These are phyloP conservation scores for Tetragnatha montana DNA, from an alignment of 2,888 invertebrate genomes.

Conservation along the genomic window DNA sequence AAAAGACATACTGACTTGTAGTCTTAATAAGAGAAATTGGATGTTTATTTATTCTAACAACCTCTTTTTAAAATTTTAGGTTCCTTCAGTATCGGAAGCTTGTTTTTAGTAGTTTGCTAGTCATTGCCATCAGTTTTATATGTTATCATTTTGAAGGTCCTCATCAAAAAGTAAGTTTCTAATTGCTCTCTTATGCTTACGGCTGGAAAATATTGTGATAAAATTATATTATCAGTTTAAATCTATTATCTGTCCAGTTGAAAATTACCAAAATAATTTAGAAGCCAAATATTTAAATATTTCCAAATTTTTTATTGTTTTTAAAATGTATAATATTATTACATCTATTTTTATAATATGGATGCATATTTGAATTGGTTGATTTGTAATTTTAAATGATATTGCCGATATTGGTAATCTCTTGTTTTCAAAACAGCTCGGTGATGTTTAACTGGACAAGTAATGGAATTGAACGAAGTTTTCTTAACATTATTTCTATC, in stretches of 20 bases:
- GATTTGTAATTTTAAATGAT: no score
- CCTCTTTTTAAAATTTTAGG: slow-evolving; percentile 77
- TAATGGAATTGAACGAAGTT: no score
- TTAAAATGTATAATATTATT: no score
- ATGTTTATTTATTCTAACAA: background rate
- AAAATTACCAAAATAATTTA: background rate
- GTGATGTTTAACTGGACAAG: no score
- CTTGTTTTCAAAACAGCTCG: no score
- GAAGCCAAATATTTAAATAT: background rate
- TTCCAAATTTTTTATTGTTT: no score
- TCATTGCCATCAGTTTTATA: slow-evolving; percentile 78
- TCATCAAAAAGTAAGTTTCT: slow-evolving; percentile 80
- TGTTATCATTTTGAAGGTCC: slow-evolving; percentile 82
- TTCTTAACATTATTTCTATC: no score
- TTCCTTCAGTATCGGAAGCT: slow-evolving; percentile 81
- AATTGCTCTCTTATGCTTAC: background rate
- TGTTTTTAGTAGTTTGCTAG: slow-evolving; percentile 79
- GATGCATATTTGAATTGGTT: no score
- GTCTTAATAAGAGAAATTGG: background rate
- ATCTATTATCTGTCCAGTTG: no score
- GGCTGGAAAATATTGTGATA: background rate
- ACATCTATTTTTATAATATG: no score
- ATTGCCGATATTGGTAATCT: no score
- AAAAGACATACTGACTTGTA: no score
- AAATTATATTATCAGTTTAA: background rate